These are phyloP conservation scores for Watsonalla cultraria DNA, from an alignment of 2,888 invertebrate genomes.

Conservation along the genomic window DNA sequence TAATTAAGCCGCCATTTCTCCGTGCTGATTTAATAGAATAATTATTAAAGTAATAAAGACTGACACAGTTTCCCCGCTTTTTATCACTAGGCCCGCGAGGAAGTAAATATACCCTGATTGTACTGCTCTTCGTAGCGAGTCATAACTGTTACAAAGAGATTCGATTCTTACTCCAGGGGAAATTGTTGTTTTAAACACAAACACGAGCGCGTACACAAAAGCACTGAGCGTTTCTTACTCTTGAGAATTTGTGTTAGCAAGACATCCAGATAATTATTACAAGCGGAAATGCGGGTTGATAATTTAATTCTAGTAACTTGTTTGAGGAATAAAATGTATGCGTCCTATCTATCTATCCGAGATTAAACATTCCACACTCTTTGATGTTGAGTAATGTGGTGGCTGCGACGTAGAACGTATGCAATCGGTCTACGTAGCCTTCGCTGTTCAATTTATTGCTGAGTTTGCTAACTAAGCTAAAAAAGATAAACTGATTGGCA, in stretches of 20 bases:
- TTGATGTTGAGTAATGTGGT: not conserved
- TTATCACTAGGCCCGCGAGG: not conserved
- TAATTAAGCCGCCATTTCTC: not conserved
- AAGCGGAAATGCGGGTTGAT: slow-evolving; percentile 1
- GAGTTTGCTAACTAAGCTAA: too few species aligned
- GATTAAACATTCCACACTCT: not conserved
- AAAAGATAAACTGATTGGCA: too few species aligned
- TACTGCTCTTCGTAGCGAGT: not conserved
- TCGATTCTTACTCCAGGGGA: not conserved
- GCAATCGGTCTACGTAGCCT: not conserved
- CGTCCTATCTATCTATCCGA: not conserved
- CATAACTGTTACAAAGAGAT: not conserved
- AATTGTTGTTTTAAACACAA: not conserved
- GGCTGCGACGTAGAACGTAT: not conserved
- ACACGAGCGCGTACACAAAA: not conserved
- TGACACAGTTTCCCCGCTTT: not conserved
- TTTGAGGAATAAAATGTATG: not conserved
- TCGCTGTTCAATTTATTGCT: too few species aligned
- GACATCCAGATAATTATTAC: slow-evolving; percentile 2
- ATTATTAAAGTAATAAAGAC: not conserved
- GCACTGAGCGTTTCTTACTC: slow-evolving; percentile 12
- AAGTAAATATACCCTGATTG: not conserved
- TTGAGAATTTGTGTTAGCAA: slow-evolving; percentile 4
- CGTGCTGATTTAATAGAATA: not conserved
- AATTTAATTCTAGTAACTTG: slow-evolving; percentile 1